Conservation (phyloP, 2,888 invertebrate genomes). For the Aricia artaxerxes region DNA sequence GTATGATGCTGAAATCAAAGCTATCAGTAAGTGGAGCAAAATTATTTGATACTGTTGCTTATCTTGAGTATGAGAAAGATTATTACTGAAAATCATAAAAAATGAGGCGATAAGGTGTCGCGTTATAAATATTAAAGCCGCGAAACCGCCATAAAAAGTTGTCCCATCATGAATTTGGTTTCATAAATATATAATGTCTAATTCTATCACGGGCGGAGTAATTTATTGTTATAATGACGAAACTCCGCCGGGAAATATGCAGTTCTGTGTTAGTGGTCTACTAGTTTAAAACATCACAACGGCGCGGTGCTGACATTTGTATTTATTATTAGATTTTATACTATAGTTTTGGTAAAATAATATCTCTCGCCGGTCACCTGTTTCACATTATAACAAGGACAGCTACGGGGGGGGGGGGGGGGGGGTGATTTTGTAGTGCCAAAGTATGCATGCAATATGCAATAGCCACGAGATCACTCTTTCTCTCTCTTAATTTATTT, state of each 20-base stretch:
- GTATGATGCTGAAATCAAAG: too few species aligned
- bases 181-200: conserved; percentile 7
- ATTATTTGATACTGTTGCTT: too few species aligned
- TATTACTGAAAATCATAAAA: not conserved
- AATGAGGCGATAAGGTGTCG: not conserved
- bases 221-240: conserved; percentile 17
- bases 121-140: not conserved
- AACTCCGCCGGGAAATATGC: conserved; percentile 8
- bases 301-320: not conserved
- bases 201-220: not conserved
- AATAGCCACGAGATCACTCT: too few species aligned
- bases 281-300: not conserved
- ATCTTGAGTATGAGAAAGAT: not conserved
- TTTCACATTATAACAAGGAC: too few species aligned
- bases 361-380: too few species aligned
- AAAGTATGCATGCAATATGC: too few species aligned
- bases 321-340: not conserved
- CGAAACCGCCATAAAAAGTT: not conserved
- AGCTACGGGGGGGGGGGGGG: too few species aligned
- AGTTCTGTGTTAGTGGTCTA: not conserved
- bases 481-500: too few species aligned
- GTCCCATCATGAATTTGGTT: not conserved
- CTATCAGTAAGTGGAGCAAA: too few species aligned
- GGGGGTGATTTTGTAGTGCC: too few species aligned
- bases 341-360: too few species aligned